These are phyloP conservation scores for Dromas ardeola DNA, from an alignment of 2,113 vertebrate genomes.

Conservation along the genomic window DNA sequence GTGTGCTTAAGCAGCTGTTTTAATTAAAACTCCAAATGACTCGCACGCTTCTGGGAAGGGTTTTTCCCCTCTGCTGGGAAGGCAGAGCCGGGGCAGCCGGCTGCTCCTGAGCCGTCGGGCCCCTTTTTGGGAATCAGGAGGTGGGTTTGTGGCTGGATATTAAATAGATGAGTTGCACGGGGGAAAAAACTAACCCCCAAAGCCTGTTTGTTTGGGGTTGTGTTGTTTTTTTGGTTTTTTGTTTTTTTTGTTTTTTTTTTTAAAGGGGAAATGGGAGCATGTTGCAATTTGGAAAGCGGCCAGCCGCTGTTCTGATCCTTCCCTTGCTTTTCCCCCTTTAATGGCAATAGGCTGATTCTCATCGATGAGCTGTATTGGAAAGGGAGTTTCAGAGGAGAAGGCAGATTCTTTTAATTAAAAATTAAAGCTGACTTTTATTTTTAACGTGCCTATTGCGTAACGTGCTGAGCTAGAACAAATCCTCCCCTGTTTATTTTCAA, in stretches of 20 bases:
- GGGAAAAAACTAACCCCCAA: not conserved
- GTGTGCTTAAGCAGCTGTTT: slow-evolving; percentile 5
- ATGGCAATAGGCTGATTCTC: not conserved
- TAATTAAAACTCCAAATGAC: slow-evolving; percentile 46
- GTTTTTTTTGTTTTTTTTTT: not conserved
- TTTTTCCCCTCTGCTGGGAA: slow-evolving; percentile 23
- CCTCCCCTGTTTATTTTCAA: slow-evolving; percentile 35
- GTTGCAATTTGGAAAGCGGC: not conserved
- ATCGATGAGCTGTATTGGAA: not conserved
- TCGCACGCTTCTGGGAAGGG: slow-evolving; percentile 8
- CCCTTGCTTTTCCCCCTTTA: not conserved
- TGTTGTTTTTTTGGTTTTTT: too few species aligned
- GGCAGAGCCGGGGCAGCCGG: not conserved
- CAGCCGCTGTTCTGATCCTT: not conserved
- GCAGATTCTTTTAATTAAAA: slow-evolving; percentile 48
- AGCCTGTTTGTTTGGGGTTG: not conserved
- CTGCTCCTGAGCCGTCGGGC: not conserved
- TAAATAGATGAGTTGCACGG: not conserved
- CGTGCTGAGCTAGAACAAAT: slow-evolving; percentile 20
- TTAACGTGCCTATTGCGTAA: slow-evolving; percentile 24
- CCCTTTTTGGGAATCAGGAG: not conserved
- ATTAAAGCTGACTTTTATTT: slow-evolving; percentile 54
- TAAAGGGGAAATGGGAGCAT: not conserved
- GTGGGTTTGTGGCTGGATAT: not conserved
- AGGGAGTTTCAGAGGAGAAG: not conserved